Base-by-base conservation (phyloP, 2,797 vertebrate genomes). In the Parauchenoglanis ngamensis region DNA sequence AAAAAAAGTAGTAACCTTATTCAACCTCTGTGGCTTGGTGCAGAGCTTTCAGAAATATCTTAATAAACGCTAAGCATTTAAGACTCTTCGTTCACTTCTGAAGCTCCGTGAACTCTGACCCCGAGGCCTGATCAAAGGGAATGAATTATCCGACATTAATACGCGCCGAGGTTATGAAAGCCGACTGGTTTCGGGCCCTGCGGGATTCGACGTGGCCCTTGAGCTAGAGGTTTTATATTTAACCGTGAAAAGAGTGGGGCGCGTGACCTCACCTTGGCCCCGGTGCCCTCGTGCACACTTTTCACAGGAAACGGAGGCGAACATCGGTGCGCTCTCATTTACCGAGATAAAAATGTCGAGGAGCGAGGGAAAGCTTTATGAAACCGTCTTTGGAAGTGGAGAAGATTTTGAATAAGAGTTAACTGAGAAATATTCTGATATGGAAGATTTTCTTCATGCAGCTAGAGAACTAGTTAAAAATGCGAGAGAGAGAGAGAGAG, bases 261-360 rank as follows among this genome's bases (percentile, higher is more conserved):
- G 44, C 93, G 94, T 94, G 94, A 96, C 94, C 94, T 94, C 93
- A 95, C 92, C 84, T 92, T 94, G 94, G 94, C 94, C 95, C 95
- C 94, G 91, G 78, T 88, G 87, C 63, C 88, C 86, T 89, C 84
- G 80, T 57, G 79, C 83, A 70, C 76, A 68, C 83, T 88, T 85
- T 84, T 35, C 76, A 44, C 72, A 10, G 49, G 84, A 31, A 46
- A 67, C 10, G 4, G 59, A 15, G 44, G 8, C 4, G 7, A 78
- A 49, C 28, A 2, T 40, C 23, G 52, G 57, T 52, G 68, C 7
- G 11, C 56, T 40, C 46, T 78, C 46, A 11, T n/a, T 86, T 54
- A 68, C 75, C 15, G 5, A 75, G 28, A 21, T 73, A n/a, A n/a
- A 59, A 40, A 68, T 68, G 6, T 28, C 0, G 7, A 76, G 56